Evolutionary conservation across 2,797 vertebrate species (phyloP).

Genomic region (Muscicapa striata): DNA sequence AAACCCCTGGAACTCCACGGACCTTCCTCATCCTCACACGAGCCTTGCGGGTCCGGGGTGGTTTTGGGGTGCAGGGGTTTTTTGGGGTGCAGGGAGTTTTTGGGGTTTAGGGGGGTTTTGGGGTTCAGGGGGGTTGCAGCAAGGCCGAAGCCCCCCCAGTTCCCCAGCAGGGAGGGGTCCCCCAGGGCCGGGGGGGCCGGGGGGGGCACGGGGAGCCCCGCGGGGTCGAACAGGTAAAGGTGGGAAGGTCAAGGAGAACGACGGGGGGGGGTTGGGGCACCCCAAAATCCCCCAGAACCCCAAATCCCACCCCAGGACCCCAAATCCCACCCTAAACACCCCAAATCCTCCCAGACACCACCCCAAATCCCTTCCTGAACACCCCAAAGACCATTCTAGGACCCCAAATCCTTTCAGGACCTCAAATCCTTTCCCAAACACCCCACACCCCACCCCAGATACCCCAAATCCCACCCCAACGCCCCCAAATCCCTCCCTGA

Average conservation of each 20-base stretch:
- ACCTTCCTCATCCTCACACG: not conserved
- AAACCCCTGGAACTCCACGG: not conserved
- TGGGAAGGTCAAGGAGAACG: not conserved
- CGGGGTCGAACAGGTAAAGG: not conserved
- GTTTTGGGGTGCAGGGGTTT: not conserved
- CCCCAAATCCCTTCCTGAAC: too few relatives aligned
- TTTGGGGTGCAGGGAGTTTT: not conserved
- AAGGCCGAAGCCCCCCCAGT: not conserved
- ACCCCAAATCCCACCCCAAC: too few relatives aligned
- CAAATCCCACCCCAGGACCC: too few relatives aligned
- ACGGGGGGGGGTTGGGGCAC: too few relatives aligned
- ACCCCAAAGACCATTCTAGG: too few relatives aligned
- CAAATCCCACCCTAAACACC: too few relatives aligned
- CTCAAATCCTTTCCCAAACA: too few relatives aligned
- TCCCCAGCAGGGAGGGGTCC: not conserved
- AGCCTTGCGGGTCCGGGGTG: not conserved
- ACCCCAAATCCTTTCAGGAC: too few relatives aligned
- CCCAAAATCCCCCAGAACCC: too few relatives aligned
- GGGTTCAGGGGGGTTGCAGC: not conserved
- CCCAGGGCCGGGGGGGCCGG: not conserved
- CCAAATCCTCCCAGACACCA: too few relatives aligned
- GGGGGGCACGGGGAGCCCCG: not conserved
- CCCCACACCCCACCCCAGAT: too few relatives aligned
- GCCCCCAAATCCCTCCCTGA: too few relatives aligned
- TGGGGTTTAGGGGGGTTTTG: not conserved